These are phyloP conservation scores for Ramphastos sulfuratus DNA, from an alignment of 2,113 vertebrate species.

Conservation along the genomic window DNA sequence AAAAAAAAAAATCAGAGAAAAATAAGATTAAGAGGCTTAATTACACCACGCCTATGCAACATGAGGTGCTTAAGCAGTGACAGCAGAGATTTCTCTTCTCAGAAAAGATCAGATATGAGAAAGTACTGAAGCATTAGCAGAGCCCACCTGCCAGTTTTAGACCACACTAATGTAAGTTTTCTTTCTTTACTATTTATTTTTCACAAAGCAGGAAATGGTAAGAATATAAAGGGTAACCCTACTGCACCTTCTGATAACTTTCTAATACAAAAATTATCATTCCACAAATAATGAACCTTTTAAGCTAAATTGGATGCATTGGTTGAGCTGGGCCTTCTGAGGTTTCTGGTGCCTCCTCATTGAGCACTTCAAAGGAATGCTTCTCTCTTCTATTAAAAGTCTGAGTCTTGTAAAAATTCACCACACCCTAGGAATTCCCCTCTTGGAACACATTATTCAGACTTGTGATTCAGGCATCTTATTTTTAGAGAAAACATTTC, in stretches of 20 bases:
- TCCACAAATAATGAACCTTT: constrained; percentile 8
- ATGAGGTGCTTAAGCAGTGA: constrained; percentile 81
- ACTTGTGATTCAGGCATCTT: neutral
- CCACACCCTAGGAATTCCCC: constrained; percentile 41
- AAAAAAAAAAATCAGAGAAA: neutral
- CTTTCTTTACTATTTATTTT: neutral
- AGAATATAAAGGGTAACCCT: neutral
- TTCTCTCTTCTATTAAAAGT: neutral
- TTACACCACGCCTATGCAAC: constrained; percentile 73
- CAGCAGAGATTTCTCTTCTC: constrained; percentile 79
- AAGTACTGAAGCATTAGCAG: constrained; percentile 65
- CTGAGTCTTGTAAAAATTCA: constrained; percentile 45
- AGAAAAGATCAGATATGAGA: constrained; percentile 65
- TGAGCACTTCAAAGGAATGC: constrained; percentile 56
- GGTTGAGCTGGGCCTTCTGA: neutral
- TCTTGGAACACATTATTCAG: neutral
- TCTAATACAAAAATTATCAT: constrained; percentile 27
- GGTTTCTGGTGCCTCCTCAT: neutral
- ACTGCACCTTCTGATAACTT: neutral
- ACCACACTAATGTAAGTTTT: constrained; percentile 58
- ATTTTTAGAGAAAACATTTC: neutral
- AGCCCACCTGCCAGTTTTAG: constrained; percentile 71
- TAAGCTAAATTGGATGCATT: neutral
- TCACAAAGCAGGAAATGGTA: neutral
- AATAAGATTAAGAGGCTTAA: constrained; percentile 78